Percentiles rank a stretch among this genome's conserved stretches.
phyloP scores from a whole-genome alignment of 2,113 vertebrate genomes.

The Hippocampus abdominalis region DNA sequence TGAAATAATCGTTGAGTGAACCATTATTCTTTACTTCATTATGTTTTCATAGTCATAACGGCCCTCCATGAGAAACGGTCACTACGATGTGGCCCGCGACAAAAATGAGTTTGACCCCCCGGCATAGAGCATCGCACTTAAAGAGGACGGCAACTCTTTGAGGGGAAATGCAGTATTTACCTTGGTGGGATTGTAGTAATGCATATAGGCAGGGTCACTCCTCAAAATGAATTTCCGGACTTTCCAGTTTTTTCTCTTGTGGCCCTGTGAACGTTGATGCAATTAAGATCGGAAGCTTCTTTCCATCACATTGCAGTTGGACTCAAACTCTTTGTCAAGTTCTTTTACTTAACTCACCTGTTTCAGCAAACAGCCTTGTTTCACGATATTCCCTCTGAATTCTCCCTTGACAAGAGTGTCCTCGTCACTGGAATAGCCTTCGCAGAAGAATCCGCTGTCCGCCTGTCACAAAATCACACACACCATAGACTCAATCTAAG shows the following conservation, averaged over 20 bases:
- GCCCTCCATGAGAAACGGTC: no score
- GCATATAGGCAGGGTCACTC: slow-evolving; percentile 92
- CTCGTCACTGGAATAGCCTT: slow-evolving; percentile 95
- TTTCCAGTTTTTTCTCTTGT: slow-evolving; percentile 96
- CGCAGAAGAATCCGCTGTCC: slow-evolving; percentile 81
- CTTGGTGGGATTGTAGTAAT: slow-evolving; percentile 94
- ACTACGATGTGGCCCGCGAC: no score
- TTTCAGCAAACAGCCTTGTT: slow-evolving; percentile 93
- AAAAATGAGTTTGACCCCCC: neutral
- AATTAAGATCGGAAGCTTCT: neutral
- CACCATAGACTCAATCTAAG: neutral
- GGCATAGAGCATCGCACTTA: no score
- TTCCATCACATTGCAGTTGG: neutral
- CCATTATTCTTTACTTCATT: no score
- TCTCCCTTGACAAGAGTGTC: slow-evolving; percentile 87
- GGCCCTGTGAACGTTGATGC: slow-evolving; percentile 75
- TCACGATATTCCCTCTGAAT: slow-evolving; percentile 91
- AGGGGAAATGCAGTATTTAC: slow-evolving; percentile 42
- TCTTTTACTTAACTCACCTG: slow-evolving; percentile 75
- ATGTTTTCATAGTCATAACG: no score
- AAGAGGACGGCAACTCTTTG: neutral
- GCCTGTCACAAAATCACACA: slow-evolving; percentile 29
- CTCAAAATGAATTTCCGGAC: slow-evolving; percentile 93
- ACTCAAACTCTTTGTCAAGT: neutral
- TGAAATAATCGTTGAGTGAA: no score